phyloP scores from a whole-genome alignment of 2,888 invertebrate species.

The Cremastinae sp. region DNA sequence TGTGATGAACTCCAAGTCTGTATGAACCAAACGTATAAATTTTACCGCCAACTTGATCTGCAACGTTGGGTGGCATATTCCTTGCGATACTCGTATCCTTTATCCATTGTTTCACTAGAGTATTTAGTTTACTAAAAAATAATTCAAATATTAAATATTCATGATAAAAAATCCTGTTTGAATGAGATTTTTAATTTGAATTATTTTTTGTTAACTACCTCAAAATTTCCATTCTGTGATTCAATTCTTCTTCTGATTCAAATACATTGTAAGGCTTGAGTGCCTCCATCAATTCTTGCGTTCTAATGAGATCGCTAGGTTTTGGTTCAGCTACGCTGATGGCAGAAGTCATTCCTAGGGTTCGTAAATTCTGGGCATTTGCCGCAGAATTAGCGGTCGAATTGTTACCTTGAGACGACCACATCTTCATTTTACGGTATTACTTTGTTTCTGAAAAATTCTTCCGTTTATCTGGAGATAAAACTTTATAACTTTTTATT shows the following conservation, averaged over 20 bases:
- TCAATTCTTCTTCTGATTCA: constrained; percentile 93
- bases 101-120: constrained; percentile 97
- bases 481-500: constrained; percentile 2
- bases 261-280: constrained; percentile 93
- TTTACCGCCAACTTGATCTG: constrained; percentile 96
- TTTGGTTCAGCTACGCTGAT: constrained; percentile 94
- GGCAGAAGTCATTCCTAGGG: constrained; percentile 96
- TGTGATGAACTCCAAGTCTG: constrained; percentile 95
- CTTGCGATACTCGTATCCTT: constrained; percentile 91
- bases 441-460: constrained; percentile 45
- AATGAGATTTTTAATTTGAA: background rate
- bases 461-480: constrained; percentile 33
- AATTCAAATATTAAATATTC: background rate
- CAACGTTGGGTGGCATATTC: constrained; percentile 95
- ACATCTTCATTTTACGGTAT: constrained; percentile 67
- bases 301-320: constrained; percentile 88
- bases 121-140: constrained; percentile 87
- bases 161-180: background rate
- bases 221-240: constrained; percentile 92
- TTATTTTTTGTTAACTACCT: constrained; percentile 78
- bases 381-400: constrained; percentile 79
- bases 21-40: constrained; percentile 99
- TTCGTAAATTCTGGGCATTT: constrained; percentile 84
- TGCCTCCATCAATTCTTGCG: constrained; percentile 88
- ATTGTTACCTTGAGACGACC: constrained; percentile 73